Base-by-base conservation (phyloP, 1,140 invertebrate species). In the Drosophila pseudoananassae region DNA sequence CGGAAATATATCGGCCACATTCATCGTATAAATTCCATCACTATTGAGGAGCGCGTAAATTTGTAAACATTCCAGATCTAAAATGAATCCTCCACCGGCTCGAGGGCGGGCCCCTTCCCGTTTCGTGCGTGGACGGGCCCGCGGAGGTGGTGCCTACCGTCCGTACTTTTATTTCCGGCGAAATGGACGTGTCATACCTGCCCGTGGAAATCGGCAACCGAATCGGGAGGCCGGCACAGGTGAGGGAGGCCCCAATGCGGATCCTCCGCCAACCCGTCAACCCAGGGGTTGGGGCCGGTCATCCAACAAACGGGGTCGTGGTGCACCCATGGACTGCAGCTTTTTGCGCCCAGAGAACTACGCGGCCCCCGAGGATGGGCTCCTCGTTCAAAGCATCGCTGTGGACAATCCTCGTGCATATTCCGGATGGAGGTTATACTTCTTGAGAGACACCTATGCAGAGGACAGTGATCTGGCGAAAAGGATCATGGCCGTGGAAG, bases 381-480 rank as follows among this genome's bases (percentile, higher is more conserved):
- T 74, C 1, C 71, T 76, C 20, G 75, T 82, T 17, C 66, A 71
- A 33, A 85, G 77, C 27, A 52, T 90, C 0, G 50, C 71, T 1
- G 70, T 90, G 2, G 70, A 91, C 43, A 84, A 76, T 56, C 87
- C 84, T 0, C 25, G 23, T 9, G 92, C 93, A 8, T 95, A 94
- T 77, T 90, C 92, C 52, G 94, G 94, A 29, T 95, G 95, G 95
- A 92, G 93, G 27, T 77, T 94, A 6, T 95, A 95, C 84, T 94
- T 95, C 72, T 85, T 93, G 58, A 92, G 94, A 64, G 93, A 80
- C 91, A 92, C 91, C 15, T 94, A 92, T 58, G 87, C 89, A 47
- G 84, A 84, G 31, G 68, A 69, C 33, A 92, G 90, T 31, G 71
- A 78, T 7, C 80, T 93, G 31, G 72, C 92, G 6, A 76, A 78